Evolutionary conservation across 2,888 invertebrate genomes (phyloP).

Genomic region (Nymphalis polychloros): DNA sequence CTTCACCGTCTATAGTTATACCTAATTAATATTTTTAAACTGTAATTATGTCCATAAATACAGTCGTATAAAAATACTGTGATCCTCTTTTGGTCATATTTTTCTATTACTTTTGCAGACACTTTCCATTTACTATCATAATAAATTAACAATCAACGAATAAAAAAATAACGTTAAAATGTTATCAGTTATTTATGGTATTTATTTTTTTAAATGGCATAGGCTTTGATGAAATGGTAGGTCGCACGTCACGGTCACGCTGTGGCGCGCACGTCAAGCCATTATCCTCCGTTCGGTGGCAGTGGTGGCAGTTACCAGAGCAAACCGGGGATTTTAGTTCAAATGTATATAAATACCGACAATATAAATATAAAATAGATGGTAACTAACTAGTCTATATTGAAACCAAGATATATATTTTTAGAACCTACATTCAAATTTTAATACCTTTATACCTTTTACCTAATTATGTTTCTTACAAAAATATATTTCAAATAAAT

Average conservation of each 20-base stretch:
- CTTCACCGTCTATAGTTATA: too few species aligned
- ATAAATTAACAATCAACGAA: too few species aligned
- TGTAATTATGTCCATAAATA: too few species aligned
- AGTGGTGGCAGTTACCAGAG: conserved; percentile 28
- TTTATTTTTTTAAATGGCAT: neutral
- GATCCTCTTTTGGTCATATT: too few species aligned
- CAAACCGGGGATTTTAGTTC: conserved; percentile 18
- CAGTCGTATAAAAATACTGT: too few species aligned
- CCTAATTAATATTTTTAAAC: too few species aligned
- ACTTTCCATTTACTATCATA: too few species aligned
- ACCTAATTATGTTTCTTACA: too few species aligned
- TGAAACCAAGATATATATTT: neutral
- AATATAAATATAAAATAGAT: conserved; percentile 10
- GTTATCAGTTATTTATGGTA: too few species aligned
- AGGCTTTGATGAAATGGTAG: conserved; percentile 22
- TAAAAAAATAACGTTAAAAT: too few species aligned
- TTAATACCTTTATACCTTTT: too few species aligned
- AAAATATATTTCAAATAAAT: neutral
- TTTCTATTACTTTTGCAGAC: too few species aligned
- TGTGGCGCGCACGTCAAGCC: conserved; percentile 50
- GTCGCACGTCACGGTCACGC: conserved; percentile 54
- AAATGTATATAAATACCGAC: neutral
- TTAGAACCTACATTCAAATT: neutral
- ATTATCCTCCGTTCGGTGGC: conserved; percentile 64
- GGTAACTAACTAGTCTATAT: neutral